phyloP scores from a whole-genome alignment of 1,140 invertebrate genomes.

The Heliconius congener region DNA sequence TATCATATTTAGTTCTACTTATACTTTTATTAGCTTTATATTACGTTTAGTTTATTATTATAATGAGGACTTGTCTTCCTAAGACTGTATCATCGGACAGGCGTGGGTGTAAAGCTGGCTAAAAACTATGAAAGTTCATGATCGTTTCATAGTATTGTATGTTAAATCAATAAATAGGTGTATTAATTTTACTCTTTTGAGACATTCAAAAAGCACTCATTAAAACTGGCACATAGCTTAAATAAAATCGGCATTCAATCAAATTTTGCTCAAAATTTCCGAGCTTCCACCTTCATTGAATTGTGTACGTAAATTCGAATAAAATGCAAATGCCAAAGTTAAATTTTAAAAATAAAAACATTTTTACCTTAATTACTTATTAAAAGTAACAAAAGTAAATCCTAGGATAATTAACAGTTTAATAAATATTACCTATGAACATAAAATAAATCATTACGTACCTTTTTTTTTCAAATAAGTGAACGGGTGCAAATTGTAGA shows the following conservation, averaged over 20 bases:
- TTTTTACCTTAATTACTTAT: constrained; percentile 37
- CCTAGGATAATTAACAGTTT: constrained; percentile 40
- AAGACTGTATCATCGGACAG: constrained; percentile 44
- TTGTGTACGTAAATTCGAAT: constrained; percentile 29
- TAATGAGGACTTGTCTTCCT: constrained; percentile 47
- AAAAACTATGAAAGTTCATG: constrained; percentile 15
- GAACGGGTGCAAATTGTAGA: neutral
- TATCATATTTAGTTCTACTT: constrained; percentile 35
- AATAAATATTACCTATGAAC: constrained; percentile 29
- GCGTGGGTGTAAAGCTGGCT: constrained; percentile 39
- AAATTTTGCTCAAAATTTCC: constrained; percentile 65
- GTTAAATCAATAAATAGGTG: constrained; percentile 19
- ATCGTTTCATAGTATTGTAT: constrained; percentile 26
- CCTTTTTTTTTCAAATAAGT: constrained; percentile 33
- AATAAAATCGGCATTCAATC: constrained; percentile 42
- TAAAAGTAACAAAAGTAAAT: constrained; percentile 35
- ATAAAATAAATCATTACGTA: constrained; percentile 10
- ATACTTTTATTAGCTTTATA: constrained; percentile 43
- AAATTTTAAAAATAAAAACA: constrained; percentile 36
- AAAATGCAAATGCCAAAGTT: constrained; percentile 51
- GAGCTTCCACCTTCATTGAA: constrained; percentile 58
- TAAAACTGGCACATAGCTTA: constrained; percentile 44
- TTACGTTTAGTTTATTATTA: constrained; percentile 29
- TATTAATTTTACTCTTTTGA: constrained; percentile 23
- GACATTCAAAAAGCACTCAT: constrained; percentile 31